Evolutionary conservation across 2,797 vertebrate species (phyloP).

Genomic region (Tragelaphus oryx): DNA sequence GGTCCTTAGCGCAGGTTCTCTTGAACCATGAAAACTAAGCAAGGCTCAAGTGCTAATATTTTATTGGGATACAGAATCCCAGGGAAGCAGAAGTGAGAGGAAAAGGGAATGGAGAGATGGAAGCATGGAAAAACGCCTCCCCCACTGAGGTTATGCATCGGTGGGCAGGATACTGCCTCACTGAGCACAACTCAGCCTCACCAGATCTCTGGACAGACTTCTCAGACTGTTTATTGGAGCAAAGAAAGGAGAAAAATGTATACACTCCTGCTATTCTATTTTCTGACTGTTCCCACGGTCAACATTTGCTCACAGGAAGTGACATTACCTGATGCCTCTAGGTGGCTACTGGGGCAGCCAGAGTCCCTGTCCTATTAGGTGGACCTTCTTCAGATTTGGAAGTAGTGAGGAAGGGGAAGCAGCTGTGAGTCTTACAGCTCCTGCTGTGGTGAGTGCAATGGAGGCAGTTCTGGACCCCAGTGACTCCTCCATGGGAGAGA

Average conservation of each 20-base stretch:
- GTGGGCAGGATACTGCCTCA: neutral
- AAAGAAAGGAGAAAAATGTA: neutral
- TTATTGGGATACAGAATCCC: neutral
- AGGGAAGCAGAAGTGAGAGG: neutral
- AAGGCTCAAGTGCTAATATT: neutral
- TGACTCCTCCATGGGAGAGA: no score
- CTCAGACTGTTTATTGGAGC: neutral
- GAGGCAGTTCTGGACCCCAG: neutral
- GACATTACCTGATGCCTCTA: neutral
- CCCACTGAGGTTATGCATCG: neutral
- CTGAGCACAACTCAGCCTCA: neutral
- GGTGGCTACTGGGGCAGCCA: neutral
- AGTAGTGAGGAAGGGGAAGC: no score
- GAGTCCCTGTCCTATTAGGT: neutral
- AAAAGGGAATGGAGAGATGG: neutral
- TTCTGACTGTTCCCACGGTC: neutral
- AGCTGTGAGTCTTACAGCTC: neutral
- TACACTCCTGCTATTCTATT: neutral
- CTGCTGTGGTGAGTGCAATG: neutral
- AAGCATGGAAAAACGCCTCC: no score
- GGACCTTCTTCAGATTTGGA: neutral
- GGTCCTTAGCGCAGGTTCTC: neutral
- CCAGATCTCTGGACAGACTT: neutral
- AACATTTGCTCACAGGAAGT: neutral
- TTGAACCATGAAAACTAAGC: neutral